phyloP scores from a whole-genome alignment of 1,140 invertebrate genomes.

The Lucilia cuprina region DNA sequence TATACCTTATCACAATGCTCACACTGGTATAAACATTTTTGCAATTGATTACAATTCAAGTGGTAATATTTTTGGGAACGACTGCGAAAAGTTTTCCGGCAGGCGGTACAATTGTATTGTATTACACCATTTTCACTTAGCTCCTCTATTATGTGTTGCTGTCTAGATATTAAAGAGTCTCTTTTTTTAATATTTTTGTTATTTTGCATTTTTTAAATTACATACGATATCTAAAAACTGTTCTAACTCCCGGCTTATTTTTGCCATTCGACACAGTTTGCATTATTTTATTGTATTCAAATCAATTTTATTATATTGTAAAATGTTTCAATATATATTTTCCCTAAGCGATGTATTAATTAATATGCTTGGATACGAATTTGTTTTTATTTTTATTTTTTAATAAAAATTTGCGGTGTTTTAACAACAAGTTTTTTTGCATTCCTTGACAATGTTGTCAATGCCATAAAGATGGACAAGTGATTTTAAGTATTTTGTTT shows the following conservation, averaged over 20 bases:
- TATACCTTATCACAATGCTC: conserved; percentile 43
- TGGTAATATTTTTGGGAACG: conserved; percentile 67
- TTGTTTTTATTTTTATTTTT: too few relatives aligned
- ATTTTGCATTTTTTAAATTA: neutral
- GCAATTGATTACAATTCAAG: conserved; percentile 60
- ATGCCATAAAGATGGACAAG: too few relatives aligned
- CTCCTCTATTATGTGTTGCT: conserved; percentile 14
- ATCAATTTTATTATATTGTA: too few relatives aligned
- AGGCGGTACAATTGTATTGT: conserved; percentile 64
- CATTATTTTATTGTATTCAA: too few relatives aligned
- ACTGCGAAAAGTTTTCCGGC: conserved; percentile 66
- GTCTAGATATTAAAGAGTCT: neutral
- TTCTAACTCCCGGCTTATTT: neutral
- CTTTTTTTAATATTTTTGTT: neutral
- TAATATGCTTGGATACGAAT: too few relatives aligned
- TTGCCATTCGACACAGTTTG: too few relatives aligned
- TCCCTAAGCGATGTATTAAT: too few relatives aligned
- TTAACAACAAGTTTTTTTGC: too few relatives aligned
- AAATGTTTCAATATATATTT: too few relatives aligned
- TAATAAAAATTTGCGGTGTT: too few relatives aligned
- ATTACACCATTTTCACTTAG: conserved; percentile 26
- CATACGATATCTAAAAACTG: neutral
- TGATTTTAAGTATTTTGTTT: too few relatives aligned
- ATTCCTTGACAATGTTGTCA: too few relatives aligned
- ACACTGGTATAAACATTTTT: conserved; percentile 45